phyloP scores from a whole-genome alignment of 37 sponge, comb jelly and placozoan genomes.

The Trichoplax adhaerens region DNA sequence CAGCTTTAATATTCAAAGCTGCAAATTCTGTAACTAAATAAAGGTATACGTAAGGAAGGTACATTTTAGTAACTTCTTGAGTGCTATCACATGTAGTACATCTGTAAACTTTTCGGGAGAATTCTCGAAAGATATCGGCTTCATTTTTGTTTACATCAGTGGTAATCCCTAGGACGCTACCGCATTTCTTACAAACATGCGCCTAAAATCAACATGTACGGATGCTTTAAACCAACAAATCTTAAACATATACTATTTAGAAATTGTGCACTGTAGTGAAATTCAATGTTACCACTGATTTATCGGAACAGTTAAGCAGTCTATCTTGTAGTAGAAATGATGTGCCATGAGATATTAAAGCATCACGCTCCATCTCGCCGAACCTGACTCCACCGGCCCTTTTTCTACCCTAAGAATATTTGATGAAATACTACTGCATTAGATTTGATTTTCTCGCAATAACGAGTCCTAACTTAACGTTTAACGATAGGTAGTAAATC shows the following conservation, averaged over 20 bases:
- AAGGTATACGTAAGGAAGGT: conserved; percentile 78
- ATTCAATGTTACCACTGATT: conserved; percentile 32
- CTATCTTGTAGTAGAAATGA: conserved; percentile 86
- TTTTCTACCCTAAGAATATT: conserved; percentile 28
- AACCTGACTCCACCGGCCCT: conserved; percentile 75
- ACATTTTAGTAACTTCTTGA: conserved; percentile 40
- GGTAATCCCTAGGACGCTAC: conserved; percentile 42
- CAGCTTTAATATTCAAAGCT: conserved; percentile 81
- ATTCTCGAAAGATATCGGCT: conserved; percentile 14
- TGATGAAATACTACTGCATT: not conserved
- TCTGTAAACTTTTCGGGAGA: conserved; percentile 31
- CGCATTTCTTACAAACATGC: conserved; percentile 70
- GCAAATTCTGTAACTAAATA: conserved; percentile 87
- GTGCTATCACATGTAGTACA: conserved; percentile 39
- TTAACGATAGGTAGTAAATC: not conserved
- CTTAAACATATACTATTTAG: too few relatives aligned
- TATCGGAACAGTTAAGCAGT: conserved; percentile 88
- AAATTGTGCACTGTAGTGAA: not conserved
- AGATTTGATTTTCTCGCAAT: conserved; percentile 8
- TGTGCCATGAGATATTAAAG: conserved; percentile 80
- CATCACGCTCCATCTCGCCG: conserved; percentile 89
- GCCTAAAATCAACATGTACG: conserved; percentile 6
- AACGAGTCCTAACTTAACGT: not conserved
- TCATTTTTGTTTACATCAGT: not conserved
- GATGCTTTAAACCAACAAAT: too few relatives aligned